Evolutionary conservation across 2,797 vertebrate species (phyloP).

Genomic region (Enteromius unitaeniatus): DNA sequence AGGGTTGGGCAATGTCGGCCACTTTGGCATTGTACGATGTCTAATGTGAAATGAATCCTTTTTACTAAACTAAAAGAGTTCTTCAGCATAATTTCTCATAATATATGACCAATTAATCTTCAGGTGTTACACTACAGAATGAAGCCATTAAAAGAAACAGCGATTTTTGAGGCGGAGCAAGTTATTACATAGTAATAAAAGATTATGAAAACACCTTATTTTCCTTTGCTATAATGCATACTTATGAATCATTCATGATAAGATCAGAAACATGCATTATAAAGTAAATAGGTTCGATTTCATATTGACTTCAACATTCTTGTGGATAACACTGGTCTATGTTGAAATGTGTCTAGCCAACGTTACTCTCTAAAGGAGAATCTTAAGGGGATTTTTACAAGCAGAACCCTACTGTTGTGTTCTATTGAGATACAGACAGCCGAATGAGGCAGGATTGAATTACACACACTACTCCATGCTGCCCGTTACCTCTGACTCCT

Average conservation of each 20-base stretch:
- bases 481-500: slow-evolving; percentile 56
- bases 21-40: too few relatives aligned
- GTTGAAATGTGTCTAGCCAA: slow-evolving; percentile 4
- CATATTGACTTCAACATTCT: slow-evolving; percentile 1
- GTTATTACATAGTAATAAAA: not conserved
- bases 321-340: not conserved
- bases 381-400: slow-evolving; percentile 8
- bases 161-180: not conserved
- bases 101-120: not conserved
- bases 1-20: too few relatives aligned
- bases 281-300: not conserved
- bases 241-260: not conserved
- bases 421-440: slow-evolving; percentile 12
- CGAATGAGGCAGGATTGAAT: not conserved
- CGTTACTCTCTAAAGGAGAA: not conserved
- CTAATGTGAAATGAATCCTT: too few relatives aligned
- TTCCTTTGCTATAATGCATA: not conserved
- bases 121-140: not conserved
- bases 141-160: not conserved
- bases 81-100: not conserved
- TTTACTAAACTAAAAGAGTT: not conserved
- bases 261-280: not conserved
- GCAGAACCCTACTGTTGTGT: slow-evolving; percentile 11
- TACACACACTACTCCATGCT: slow-evolving; percentile 28
- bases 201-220: not conserved